Conservation (phyloP, 2,797 vertebrate species). For the Rhadinocentrus ornatus region DNA sequence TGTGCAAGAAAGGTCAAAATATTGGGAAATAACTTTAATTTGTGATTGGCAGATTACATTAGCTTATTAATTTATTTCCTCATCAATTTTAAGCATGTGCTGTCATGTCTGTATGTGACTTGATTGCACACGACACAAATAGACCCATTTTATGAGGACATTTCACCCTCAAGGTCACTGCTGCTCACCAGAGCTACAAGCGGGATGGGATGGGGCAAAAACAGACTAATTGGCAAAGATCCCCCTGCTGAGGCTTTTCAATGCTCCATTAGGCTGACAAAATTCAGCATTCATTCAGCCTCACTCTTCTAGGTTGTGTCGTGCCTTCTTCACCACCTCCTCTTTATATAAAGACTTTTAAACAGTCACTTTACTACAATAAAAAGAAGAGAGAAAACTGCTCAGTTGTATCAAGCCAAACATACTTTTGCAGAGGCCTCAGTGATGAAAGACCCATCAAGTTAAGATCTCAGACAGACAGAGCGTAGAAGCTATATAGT, state of each 20-base stretch:
- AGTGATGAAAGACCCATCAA: constrained; percentile 8
- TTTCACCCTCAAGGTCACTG: constrained; percentile 38
- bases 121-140: constrained; percentile 3
- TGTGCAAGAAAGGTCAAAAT: constrained; percentile 5
- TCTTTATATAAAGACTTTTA: not conserved
- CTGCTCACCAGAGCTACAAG: constrained; percentile 3
- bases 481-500: not conserved
- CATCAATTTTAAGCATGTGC: not conserved
- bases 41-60: not conserved
- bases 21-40: not conserved
- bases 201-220: constrained; percentile 11
- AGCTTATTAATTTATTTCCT: not conserved
- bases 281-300: constrained; percentile 10
- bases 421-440: not conserved
- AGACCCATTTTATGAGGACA: constrained; percentile 7
- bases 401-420: not conserved
- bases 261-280: constrained; percentile 29
- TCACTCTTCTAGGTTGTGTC: not conserved
- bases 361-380: not conserved
- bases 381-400: not conserved
- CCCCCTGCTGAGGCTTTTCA: constrained; percentile 30
- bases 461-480: constrained; percentile 12
- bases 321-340: not conserved
- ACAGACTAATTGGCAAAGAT: constrained; percentile 19
- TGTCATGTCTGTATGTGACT: not conserved